phyloP scores from a whole-genome alignment of 1,140 invertebrate species.

The Cydia strobilella region DNA sequence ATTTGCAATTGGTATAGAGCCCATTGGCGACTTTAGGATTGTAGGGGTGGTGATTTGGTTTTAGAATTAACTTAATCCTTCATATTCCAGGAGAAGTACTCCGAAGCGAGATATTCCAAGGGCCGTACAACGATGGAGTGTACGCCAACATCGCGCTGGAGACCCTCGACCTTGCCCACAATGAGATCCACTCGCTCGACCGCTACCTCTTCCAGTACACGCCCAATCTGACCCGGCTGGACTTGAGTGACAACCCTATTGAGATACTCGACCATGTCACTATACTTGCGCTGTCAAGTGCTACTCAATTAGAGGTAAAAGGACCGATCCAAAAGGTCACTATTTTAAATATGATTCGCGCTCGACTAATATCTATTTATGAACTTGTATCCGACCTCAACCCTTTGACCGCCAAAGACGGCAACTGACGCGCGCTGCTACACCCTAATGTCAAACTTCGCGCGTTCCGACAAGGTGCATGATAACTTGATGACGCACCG shows the following conservation, averaged over 20 bases:
- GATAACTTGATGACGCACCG: too few relatives aligned
- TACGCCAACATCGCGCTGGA: slow-evolving; percentile 84
- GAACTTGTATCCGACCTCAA: background rate
- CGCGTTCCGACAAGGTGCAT: too few relatives aligned
- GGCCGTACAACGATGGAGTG: slow-evolving; percentile 78
- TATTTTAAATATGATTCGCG: too few relatives aligned
- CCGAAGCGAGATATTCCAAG: slow-evolving; percentile 81
- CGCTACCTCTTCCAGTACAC: slow-evolving; percentile 87
- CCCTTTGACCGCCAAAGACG: too few relatives aligned
- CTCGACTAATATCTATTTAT: too few relatives aligned
- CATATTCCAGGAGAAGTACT: slow-evolving; percentile 80
- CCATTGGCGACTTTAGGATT: background rate
- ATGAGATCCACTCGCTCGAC: slow-evolving; percentile 84
- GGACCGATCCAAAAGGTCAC: too few relatives aligned
- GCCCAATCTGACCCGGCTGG: slow-evolving; percentile 82
- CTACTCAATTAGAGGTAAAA: slow-evolving; percentile 82
- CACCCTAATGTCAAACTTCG: too few relatives aligned
- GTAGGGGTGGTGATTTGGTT: background rate
- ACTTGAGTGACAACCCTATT: slow-evolving; percentile 86
- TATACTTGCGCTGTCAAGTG: slow-evolving; percentile 80
- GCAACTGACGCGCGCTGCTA: too few relatives aligned
- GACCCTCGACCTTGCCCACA: slow-evolving; percentile 84
- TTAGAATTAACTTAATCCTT: background rate
- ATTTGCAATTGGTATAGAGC: too few relatives aligned
- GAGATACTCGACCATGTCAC: slow-evolving; percentile 82